phyloP scores from a whole-genome alignment of 2,888 invertebrate species.

The Frankliniella fusca region DNA sequence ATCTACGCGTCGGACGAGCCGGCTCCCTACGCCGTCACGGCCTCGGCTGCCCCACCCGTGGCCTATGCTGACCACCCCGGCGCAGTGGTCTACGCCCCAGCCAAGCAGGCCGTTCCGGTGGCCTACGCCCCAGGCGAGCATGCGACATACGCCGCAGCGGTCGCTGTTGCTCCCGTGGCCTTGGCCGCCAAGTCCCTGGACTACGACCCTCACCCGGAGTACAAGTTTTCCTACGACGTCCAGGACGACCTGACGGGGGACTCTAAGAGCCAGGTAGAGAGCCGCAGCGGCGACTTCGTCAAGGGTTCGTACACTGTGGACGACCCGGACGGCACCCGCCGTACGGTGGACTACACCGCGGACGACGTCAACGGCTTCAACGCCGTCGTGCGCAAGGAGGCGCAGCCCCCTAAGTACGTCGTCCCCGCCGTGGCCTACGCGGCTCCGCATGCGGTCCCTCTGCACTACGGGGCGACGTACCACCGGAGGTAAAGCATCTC shows the following conservation, averaged over 20 bases:
- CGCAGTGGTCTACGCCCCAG: background rate
- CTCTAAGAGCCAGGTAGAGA: constrained; percentile 2
- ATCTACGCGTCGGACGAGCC: too few species aligned
- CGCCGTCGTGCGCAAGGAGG: constrained; percentile 5
- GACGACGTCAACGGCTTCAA: constrained; percentile 1
- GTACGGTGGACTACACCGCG: constrained; percentile 4
- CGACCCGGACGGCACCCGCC: constrained; percentile 17
- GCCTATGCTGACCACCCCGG: background rate
- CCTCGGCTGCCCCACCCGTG: background rate
- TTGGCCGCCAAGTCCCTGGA: constrained; percentile 2
- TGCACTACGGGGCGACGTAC: background rate
- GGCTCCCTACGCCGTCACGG: too few species aligned
- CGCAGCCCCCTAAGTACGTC: background rate
- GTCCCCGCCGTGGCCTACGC: background rate
- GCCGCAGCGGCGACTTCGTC: background rate
- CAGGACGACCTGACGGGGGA: constrained; percentile 1
- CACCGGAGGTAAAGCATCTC: background rate
- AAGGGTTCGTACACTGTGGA: background rate
- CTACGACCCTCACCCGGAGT: constrained; percentile 4
- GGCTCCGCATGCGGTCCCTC: background rate
- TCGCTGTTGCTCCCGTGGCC: background rate
- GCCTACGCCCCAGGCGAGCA: background rate
- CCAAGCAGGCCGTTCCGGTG: background rate
- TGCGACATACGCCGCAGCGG: too few species aligned
- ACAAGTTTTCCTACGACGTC: constrained; percentile 19